Base-by-base conservation (phyloP, 2,113 vertebrate genomes). In the Eleginops maclovinus region DNA sequence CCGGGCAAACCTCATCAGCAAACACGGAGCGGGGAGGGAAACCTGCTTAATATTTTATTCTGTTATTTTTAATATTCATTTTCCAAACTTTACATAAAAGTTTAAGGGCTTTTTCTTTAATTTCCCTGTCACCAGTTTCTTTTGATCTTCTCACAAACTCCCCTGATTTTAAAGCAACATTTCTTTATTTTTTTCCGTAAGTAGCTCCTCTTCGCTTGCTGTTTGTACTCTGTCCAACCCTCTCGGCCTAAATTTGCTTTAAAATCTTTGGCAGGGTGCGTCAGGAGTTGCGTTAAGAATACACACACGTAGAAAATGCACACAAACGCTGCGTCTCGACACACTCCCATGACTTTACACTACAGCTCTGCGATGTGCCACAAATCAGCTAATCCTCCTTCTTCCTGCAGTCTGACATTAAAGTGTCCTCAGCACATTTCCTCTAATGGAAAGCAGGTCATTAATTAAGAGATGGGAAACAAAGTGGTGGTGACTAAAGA, bases 381-480 rank as follows among this genome's bases (percentile, higher is more conserved):
- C 69, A 76, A 84, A 88, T 89, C 72, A 75, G 76, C 66, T 77
- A 70, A 81, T 83, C 76, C 79, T 56, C 77, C 58, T 68, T 73
- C 54, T 63, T 55, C 56, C 41, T 31, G 66, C 24, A 22, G 67
- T 50, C 81, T 85, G 70, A 61, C 82, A 80, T 82, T 64, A 77
- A 77, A 87, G 78, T 72, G 55, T 80, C 85, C 66, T 82, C 79
- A 28, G 82, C 74, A 54, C 36, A 84, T 85, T 86, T 75, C 75
- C 60, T 56, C 41, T 53, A 56, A 82, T 68, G 54, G 77, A 83
- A 90, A 79, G 72, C 65, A 75, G 71, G 82, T 79, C 83, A 72
- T 73, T 86, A 47, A 65, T 84, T 90, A 14, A 9, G 26, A 59
- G 28, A 50, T 58, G 28, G 15, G 26, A 55, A 75, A 56, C 7